Evolutionary conservation across 1,140 invertebrate species (phyloP).

Genomic region (Campoletis sonorensis): DNA sequence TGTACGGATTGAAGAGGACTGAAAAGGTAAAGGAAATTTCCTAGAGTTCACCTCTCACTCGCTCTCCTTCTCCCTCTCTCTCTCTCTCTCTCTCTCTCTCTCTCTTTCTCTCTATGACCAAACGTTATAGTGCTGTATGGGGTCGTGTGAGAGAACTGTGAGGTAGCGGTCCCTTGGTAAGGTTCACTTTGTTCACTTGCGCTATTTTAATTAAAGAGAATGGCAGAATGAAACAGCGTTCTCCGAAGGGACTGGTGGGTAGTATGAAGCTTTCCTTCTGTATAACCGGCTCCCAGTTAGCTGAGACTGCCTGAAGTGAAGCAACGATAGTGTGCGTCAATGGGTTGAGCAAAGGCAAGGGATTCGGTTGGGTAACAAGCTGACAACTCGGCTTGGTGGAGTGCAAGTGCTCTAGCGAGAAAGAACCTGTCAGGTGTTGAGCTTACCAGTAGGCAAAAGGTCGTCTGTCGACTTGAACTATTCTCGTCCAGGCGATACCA

Average conservation of each 20-base stretch:
- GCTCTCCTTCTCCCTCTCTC: too few relatives aligned
- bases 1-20: not conserved
- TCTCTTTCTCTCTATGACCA: too few relatives aligned
- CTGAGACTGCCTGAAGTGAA: not conserved
- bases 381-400: not conserved
- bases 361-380: conserved; percentile 20
- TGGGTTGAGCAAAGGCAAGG: conserved; percentile 1
- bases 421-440: not conserved
- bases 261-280: conserved; percentile 1
- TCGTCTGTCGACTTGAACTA: not conserved
- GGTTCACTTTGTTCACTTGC: conserved; percentile 50
- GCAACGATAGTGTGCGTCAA: not conserved
- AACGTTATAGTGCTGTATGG: conserved; percentile 22
- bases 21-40: conserved; percentile 19
- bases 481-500: not conserved
- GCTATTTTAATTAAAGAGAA: conserved; percentile 65
- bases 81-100: not conserved
- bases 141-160: not conserved
- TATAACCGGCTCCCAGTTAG: not conserved
- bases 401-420: not conserved
- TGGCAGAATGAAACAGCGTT: conserved; percentile 55
- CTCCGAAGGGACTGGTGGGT: not conserved
- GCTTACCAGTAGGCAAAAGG: not conserved
- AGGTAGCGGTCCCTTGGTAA: conserved; percentile 11
- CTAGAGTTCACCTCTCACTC: conserved; percentile 26